Evolutionary conservation across 2,888 invertebrate species (phyloP).

Genomic region (Pogonocherus hispidulus): DNA sequence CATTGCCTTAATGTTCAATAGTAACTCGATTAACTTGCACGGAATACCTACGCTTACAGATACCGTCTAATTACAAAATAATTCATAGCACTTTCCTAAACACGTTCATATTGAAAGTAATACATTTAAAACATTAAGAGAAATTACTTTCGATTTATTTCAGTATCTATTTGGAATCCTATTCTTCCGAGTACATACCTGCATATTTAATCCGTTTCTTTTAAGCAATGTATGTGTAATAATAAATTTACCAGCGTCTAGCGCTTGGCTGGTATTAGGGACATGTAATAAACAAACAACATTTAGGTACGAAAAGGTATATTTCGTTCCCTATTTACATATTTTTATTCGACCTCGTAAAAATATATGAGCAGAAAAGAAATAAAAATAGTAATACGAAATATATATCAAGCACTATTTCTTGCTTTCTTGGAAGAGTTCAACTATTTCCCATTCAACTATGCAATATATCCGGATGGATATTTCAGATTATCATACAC

Average conservation of each 20-base stretch:
- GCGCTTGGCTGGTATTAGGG: neutral
- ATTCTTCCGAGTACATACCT: too few relatives aligned
- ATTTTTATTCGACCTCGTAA: neutral
- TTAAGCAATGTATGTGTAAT: too few relatives aligned
- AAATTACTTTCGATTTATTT: too few relatives aligned
- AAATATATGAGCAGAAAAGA: neutral
- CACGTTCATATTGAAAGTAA: too few relatives aligned
- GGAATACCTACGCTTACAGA: too few relatives aligned
- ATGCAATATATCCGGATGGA: conserved; percentile 27
- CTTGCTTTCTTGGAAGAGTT: neutral
- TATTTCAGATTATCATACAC: conserved; percentile 27
- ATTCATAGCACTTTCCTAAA: too few relatives aligned
- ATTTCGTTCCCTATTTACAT: neutral
- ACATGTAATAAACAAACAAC: neutral
- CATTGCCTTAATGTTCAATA: too few relatives aligned
- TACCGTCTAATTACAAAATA: too few relatives aligned
- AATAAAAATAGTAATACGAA: neutral
- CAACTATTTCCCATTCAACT: conserved; percentile 16
- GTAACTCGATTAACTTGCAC: too few relatives aligned
- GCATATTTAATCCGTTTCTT: too few relatives aligned
- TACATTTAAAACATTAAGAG: too few relatives aligned
- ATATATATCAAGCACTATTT: neutral
- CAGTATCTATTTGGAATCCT: too few relatives aligned
- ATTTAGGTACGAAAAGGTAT: neutral
- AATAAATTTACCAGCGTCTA: neutral